Base-by-base conservation (phyloP, 1,140 invertebrate species). In the Papilio glaucus region DNA sequence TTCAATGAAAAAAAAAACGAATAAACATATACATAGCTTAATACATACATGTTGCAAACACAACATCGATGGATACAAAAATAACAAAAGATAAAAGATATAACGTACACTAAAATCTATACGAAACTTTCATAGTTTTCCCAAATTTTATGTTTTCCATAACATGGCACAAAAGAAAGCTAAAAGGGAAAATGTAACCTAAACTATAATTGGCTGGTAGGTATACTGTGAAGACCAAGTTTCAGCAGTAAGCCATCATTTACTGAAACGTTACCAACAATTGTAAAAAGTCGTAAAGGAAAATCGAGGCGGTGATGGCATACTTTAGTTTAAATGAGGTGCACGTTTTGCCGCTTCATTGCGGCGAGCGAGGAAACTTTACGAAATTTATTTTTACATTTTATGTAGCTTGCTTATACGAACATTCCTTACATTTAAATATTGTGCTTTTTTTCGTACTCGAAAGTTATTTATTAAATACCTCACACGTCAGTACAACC, bases 301-400 rank as follows among this genome's bases (percentile, higher is more conserved):
- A 24, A 57, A 57, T 57, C 49, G 21, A 57, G 18, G 49, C 49
- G 24, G 24, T 57, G 49, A 57, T 57, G 49, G 49, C 49, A 10
- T 57, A 57, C 49, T 57, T 57, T 57, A 57, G 49, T 57, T 57
- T 57, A 57, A 57, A 57, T 57, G 49, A 57, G 29, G 49, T 57
- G 24, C 49, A 57, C 49, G 49, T 57, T 57, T 57, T 26, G 49
- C 49, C 21, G 24, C 24, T 57, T 57, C 49, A 26, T 57, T 57
- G 49, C 24, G 49, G 49, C 49, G 49, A 53, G 18, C 15, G 42
- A 53, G 45, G 9, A 24, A 53, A 53, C 15, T 53, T 53, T 53
- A 53, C 45, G 18, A 45, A 45, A 45, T 53, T 21, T 21, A 15
- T 53, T 53, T 53, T 53, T 53, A 53, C 45, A 10, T 53, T 53